phyloP scores from a whole-genome alignment of 2,113 vertebrate species.

The Urocynchramus pylzowi region DNA sequence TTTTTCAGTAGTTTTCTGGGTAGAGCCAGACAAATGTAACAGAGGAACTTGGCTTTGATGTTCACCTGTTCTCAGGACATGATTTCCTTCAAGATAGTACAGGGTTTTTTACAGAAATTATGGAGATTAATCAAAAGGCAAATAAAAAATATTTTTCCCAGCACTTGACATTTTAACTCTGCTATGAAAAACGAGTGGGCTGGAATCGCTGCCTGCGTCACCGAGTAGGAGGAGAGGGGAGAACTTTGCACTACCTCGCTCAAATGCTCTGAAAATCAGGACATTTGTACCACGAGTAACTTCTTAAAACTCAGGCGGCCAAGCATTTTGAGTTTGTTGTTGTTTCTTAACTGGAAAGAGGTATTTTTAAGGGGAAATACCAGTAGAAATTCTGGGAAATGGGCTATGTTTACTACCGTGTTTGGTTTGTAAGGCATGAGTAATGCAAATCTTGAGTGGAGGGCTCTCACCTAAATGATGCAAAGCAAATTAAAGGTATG shows the following conservation, averaged over 20 bases:
- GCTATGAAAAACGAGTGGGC: constrained; percentile 24
- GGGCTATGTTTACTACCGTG: not conserved
- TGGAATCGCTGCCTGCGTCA: constrained; percentile 40
- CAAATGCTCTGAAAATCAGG: not conserved
- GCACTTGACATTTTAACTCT: constrained; percentile 47
- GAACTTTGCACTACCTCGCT: not conserved
- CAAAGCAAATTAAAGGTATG: not conserved
- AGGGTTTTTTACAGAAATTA: not conserved
- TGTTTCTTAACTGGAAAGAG: not conserved
- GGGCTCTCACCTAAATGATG: not conserved
- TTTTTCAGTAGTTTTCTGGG: not conserved
- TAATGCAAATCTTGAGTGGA: not conserved
- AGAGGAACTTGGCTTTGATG: not conserved
- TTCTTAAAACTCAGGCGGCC: not conserved
- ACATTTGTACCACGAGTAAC: constrained; percentile 1
- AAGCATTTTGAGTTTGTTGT: not conserved
- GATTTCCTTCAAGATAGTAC: not conserved
- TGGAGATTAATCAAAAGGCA: constrained; percentile 5
- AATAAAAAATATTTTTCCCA: not conserved
- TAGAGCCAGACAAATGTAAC: not conserved
- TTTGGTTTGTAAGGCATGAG: not conserved
- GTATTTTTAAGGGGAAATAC: not conserved
- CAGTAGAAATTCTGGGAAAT: not conserved
- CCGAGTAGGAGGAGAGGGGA: constrained; percentile 27
- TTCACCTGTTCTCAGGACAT: not conserved